Percentiles rank a stretch among this genome's conserved stretches.
phyloP scores from a whole-genome alignment of 2,888 invertebrate genomes.

The Microplitis deprimator region DNA sequence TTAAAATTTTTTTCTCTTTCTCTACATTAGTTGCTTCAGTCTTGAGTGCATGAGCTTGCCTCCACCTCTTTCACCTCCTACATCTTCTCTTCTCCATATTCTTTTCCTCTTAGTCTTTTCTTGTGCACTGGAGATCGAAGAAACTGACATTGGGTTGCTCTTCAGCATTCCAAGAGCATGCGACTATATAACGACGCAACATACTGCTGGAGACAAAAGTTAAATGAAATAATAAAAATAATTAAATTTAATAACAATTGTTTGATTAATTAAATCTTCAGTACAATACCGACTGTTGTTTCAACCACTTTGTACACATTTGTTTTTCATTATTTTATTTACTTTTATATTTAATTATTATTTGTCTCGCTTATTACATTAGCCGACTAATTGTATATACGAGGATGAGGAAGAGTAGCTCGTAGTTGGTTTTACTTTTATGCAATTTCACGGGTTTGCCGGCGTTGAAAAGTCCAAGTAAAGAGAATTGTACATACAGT shows the following conservation, averaged over 20 bases:
- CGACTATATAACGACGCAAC: background rate
- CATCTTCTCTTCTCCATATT: background rate
- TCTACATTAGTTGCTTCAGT: background rate
- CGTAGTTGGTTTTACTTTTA: background rate
- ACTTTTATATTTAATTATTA: background rate
- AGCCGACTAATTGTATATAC: background rate
- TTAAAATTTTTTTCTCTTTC: background rate
- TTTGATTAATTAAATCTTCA: background rate
- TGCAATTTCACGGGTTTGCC: background rate
- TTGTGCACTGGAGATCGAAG: constrained; percentile 15
- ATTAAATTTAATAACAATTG: constrained; percentile 1
- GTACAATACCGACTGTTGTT: background rate
- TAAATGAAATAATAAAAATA: background rate
- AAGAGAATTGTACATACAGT: constrained; percentile 8
- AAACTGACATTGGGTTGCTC: constrained; percentile 26
- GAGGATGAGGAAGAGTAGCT: background rate
- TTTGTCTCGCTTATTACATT: background rate
- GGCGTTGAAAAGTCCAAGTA: background rate
- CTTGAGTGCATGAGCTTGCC: background rate
- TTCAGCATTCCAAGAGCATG: constrained; percentile 13
- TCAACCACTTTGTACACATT: background rate
- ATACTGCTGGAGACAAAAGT: background rate
- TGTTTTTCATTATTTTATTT: background rate
- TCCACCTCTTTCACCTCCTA: background rate
- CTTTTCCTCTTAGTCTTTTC: background rate